Evolutionary conservation across 2,888 invertebrate genomes (phyloP), one percentile per base, ranked within the genome.

Genomic region (Drosophila subquinaria): DNA sequence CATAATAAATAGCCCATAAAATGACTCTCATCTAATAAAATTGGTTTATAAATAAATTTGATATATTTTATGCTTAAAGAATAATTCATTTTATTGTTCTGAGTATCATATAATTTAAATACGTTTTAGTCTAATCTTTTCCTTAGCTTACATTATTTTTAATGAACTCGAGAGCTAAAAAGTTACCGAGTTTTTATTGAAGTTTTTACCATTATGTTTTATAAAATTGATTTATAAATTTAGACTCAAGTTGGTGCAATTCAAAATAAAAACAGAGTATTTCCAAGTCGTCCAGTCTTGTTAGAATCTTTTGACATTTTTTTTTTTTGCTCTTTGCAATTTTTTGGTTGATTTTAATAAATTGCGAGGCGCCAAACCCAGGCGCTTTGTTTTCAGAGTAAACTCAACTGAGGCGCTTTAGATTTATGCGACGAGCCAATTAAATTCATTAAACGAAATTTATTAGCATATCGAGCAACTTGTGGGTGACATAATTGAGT

Each of bases 371-470:
- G 85, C 85, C 85, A 89, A 88, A 56, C 69, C 74, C 74, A 72
- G 43, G 61, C 72, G 77, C 77, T 74, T 80, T 67, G 81, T 69
- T 80, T 89, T 89, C 89, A 64, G 66, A 66, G 69, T 89, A 83
- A 89, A 80, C 74, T 73, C 70, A 89, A 87, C 84, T 80, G 83
- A 86, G 52, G 88, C 90, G 89, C 83, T 80, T 80, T 78, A 88
- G 86, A 89, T 86, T 86, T 86, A 90, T 86, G 86, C 69, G 75
- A 23, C 43, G 52, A 73, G 88, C 71, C 86, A 89, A 89, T 89
- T 88, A 88, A 89, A 90, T 85, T 88, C 78, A 78, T 87, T 83
- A 78, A 87, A 83, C 74, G 73, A 73, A 73, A 83, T 87, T 83
- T 83, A 89, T 89, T 89, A 63, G 70, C 72, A 43, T 47, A 65